These are phyloP conservation scores for Balearica regulorum DNA, from an alignment of 2,797 vertebrate species.

Conservation along the genomic window DNA sequence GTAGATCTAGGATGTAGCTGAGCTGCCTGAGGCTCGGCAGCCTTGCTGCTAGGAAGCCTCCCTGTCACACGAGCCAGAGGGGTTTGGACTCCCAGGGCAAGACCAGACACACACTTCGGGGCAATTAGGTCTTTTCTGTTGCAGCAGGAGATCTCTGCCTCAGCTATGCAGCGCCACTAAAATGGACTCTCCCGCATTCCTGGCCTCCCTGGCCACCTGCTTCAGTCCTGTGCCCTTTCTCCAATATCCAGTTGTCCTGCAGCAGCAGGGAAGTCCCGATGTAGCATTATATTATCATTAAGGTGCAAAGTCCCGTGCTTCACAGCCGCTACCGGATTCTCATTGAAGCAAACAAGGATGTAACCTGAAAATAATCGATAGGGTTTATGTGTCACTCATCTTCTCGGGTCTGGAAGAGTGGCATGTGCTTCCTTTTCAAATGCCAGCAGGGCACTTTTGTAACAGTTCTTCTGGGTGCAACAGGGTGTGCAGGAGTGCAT, in stretches of 20 bases:
- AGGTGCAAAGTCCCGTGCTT: neutral
- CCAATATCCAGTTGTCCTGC: neutral
- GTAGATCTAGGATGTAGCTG: neutral
- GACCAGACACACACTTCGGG: rapidly evolving
- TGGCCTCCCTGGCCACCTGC: neutral
- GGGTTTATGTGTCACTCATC: neutral
- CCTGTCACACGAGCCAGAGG: neutral
- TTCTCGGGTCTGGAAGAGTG: neutral
- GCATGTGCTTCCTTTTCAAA: neutral
- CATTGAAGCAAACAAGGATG: neutral
- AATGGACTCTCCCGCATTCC: neutral
- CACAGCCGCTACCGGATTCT: neutral
- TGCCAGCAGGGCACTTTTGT: neutral
- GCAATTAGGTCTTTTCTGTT: neutral
- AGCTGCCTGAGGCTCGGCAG: neutral
- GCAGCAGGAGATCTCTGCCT: neutral
- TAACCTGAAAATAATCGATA: neutral
- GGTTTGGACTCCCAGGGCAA: neutral
- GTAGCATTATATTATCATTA: neutral
- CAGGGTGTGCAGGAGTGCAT: neutral
- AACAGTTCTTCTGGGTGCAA: neutral
- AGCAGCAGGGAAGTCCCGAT: neutral
- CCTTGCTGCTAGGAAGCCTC: neutral
- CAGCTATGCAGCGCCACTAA: neutral
- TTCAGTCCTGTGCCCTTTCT: neutral